phyloP scores from a whole-genome alignment of 2,113 vertebrate species.

The Pogona vitticeps region DNA sequence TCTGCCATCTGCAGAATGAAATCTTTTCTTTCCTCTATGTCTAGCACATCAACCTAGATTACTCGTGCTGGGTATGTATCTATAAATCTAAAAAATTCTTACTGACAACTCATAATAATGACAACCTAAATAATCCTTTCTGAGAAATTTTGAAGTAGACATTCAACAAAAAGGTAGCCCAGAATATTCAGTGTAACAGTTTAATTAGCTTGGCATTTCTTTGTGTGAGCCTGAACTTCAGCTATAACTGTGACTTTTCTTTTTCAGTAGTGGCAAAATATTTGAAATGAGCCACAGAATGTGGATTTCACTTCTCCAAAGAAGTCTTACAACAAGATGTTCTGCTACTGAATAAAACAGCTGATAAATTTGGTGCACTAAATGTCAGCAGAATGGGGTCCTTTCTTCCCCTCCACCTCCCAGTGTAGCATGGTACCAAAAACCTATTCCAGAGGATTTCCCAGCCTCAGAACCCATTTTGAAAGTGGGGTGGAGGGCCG shows the following conservation, averaged over 20 bases:
- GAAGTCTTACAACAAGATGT: neutral
- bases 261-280: constrained; percentile 31
- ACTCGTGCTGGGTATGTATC: accelerated
- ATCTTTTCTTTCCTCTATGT: neutral
- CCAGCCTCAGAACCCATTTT: too few species aligned
- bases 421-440: too few species aligned
- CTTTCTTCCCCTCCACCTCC: too few species aligned
- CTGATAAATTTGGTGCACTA: too few species aligned
- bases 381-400: too few species aligned
- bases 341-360: constrained; percentile 6
- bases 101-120: neutral
- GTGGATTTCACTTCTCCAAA: too few species aligned
- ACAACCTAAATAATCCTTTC: neutral
- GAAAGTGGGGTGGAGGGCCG: too few species aligned
- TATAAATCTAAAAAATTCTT: neutral
- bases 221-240: constrained; percentile 8
- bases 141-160: constrained; percentile 27
- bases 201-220: constrained; percentile 22
- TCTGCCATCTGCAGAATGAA: neutral
- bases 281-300: constrained; percentile 1
- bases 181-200: constrained; percentile 15
- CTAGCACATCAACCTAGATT: neutral
- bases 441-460: too few species aligned
- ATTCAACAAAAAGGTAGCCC: neutral
- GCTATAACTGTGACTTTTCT: constrained; percentile 6